phyloP scores from a whole-genome alignment of 1,140 invertebrate genomes.

The Rhopalosiphum padi region DNA sequence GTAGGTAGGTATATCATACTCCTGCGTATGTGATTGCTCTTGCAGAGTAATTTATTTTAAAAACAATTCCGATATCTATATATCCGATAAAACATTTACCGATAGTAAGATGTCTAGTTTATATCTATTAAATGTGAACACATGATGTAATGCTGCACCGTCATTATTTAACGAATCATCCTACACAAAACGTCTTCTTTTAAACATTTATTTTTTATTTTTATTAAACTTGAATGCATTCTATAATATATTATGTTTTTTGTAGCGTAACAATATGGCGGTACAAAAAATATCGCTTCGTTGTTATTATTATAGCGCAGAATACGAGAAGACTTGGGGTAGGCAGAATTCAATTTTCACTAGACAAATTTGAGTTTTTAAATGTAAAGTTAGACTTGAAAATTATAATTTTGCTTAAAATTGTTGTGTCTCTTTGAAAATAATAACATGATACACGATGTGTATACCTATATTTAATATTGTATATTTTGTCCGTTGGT shows the following conservation, averaged over 20 bases:
- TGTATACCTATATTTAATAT: not conserved
- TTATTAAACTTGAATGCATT: not conserved
- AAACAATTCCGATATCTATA: not conserved
- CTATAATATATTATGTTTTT: not conserved
- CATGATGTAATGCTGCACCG: not conserved
- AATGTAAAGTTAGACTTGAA: not conserved
- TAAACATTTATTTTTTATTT: not conserved
- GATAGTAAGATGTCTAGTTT: not conserved
- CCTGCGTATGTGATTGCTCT: not conserved
- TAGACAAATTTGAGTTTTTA: not conserved
- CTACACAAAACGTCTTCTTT: not conserved
- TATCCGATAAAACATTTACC: conserved; percentile 14
- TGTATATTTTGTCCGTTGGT: not conserved
- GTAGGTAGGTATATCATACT: not conserved
- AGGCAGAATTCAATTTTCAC: not conserved
- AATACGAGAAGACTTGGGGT: not conserved
- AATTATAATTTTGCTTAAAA: not conserved
- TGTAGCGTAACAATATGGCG: not conserved
- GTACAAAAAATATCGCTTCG: not conserved
- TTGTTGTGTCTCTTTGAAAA: not conserved
- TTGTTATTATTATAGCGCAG: not conserved
- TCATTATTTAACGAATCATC: not conserved
- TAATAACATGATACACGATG: not conserved
- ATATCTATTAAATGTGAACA: not conserved
- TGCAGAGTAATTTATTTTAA: not conserved